A percentile compares a stretch with the other conserved stretches of the same genome.
phyloP scores from a whole-genome alignment of 2,888 invertebrate species.

The Pecten maximus region DNA sequence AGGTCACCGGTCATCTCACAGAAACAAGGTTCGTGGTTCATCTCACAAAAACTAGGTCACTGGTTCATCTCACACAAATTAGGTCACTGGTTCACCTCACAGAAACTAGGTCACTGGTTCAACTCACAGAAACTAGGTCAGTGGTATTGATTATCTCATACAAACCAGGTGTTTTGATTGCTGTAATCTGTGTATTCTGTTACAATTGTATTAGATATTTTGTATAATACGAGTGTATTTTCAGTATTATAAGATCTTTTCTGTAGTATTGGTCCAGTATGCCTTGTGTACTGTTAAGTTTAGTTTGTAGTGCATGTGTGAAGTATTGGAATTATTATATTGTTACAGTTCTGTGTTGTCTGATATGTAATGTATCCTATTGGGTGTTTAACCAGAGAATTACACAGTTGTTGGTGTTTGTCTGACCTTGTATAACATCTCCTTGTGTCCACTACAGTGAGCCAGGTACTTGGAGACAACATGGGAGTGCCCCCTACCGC shows the following conservation, averaged over 20 bases:
- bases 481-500: slow-evolving; percentile 84
- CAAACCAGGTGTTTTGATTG: background rate
- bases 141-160: background rate
- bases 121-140: background rate
- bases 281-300: too few relatives aligned
- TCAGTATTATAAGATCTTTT: too few relatives aligned
- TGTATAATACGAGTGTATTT: too few relatives aligned
- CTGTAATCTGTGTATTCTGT: too few relatives aligned
- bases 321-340: too few relatives aligned
- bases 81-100: background rate
- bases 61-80: background rate
- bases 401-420: too few relatives aligned
- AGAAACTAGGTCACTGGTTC: background rate
- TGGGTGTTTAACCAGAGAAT: too few relatives aligned
- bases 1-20: background rate
- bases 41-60: background rate
- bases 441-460: slow-evolving; percentile 85
- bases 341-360: too few relatives aligned
- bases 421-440: background rate
- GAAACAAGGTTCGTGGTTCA: background rate
- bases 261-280: too few relatives aligned
- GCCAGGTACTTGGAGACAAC: slow-evolving; percentile 89
- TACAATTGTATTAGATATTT: too few relatives aligned
- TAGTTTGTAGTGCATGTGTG: too few relatives aligned
- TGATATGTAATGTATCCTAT: too few relatives aligned